These are phyloP conservation scores for Archips crataeganus DNA, from an alignment of 2,888 invertebrate species.

Conservation along the genomic window DNA sequence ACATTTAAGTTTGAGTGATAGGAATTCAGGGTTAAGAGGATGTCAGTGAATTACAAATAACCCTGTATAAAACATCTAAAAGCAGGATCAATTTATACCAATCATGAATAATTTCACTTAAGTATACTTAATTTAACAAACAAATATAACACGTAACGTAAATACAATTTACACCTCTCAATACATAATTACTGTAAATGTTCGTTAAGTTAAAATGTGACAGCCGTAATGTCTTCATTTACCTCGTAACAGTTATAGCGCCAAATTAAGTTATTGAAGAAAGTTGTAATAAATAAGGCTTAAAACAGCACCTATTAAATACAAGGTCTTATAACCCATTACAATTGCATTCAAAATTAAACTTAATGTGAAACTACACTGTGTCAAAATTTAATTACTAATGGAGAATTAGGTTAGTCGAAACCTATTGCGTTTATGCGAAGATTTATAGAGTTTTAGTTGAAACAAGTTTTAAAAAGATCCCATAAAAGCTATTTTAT, in stretches of 20 bases:
- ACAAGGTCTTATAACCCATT: background rate
- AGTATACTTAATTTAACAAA: background rate
- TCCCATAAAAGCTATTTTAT: slow-evolving; percentile 1
- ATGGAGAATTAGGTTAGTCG: background rate
- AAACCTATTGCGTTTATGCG: background rate
- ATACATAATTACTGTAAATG: background rate
- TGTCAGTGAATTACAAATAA: too few relatives aligned
- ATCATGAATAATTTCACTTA: background rate
- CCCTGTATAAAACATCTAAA: background rate
- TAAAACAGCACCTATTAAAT: background rate
- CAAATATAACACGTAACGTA: background rate
- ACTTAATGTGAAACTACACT: too few relatives aligned
- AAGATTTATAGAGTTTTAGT: background rate
- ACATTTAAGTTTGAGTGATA: too few relatives aligned
- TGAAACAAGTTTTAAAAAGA: background rate
- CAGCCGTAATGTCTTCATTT: slow-evolving; percentile 11
- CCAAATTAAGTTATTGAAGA: slow-evolving; percentile 25
- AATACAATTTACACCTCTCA: background rate
- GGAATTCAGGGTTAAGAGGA: too few relatives aligned
- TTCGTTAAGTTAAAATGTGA: slow-evolving; percentile 10
- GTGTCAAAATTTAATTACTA: background rate
- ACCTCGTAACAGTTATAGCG: background rate
- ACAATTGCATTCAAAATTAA: background rate
- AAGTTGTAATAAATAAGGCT: slow-evolving; percentile 11
- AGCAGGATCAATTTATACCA: background rate